A percentile compares a stretch with the other conserved stretches of the same genome.
Conservation (phyloP, 2,888 invertebrate species). For the Hesperia comma region DNA sequence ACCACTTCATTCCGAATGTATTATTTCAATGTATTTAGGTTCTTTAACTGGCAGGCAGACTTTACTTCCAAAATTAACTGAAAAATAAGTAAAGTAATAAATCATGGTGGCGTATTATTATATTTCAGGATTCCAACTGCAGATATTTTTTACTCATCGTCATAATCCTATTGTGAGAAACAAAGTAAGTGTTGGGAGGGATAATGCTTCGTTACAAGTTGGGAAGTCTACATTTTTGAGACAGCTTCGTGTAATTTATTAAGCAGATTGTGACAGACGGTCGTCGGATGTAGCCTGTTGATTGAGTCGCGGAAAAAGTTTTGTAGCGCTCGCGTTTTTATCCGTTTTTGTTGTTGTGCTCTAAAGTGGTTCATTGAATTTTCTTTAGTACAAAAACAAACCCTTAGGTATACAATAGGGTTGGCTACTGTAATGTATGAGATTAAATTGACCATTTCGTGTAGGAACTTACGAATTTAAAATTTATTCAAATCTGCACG, state of each 20-base stretch:
- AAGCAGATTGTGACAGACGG: slow-evolving; percentile 20
- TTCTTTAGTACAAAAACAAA: not conserved
- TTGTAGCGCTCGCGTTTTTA: slow-evolving; percentile 2
- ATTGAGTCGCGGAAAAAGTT: slow-evolving; percentile 19
- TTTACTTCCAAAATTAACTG: not conserved
- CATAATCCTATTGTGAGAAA: slow-evolving; percentile 8
- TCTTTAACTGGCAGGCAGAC: too few relatives aligned
- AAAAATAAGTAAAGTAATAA: not conserved
- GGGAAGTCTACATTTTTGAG: slow-evolving; percentile 3
- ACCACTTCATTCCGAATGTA: too few relatives aligned
- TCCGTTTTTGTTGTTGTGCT: not conserved
- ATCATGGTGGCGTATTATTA: not conserved
- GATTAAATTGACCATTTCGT: too few relatives aligned
- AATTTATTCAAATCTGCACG: too few relatives aligned
- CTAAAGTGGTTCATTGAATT: not conserved
- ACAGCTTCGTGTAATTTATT: slow-evolving; percentile 16
- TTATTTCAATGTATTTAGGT: too few relatives aligned
- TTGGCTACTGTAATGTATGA: too few relatives aligned
- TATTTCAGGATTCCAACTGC: not conserved
- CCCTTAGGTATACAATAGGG: not conserved
- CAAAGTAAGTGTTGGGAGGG: slow-evolving; percentile 7
- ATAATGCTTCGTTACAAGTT: not conserved
- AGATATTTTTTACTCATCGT: not conserved
- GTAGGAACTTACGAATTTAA: too few relatives aligned
- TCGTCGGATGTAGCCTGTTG: slow-evolving; percentile 16